These are phyloP conservation scores for Ametastegia equiseti DNA, from an alignment of 2,888 invertebrate species.

Conservation along the genomic window DNA sequence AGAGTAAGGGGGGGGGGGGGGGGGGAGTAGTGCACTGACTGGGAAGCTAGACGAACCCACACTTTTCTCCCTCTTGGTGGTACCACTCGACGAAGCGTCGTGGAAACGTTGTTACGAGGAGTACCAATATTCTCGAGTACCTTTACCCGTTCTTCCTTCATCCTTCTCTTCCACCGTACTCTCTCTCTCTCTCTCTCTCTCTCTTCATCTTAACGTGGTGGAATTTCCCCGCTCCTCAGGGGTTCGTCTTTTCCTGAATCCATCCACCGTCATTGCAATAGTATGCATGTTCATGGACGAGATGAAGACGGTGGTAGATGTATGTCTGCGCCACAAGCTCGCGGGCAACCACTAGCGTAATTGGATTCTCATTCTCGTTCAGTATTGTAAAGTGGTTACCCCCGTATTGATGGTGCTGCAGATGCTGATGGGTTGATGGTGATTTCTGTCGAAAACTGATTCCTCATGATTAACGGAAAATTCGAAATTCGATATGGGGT, in stretches of 20 bases:
- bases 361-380: slow-evolving; percentile 27
- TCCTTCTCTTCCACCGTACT: slow-evolving; percentile 26
- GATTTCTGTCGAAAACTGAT: background rate
- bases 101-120: slow-evolving; percentile 40
- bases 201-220: background rate
- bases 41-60: background rate
- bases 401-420: background rate
- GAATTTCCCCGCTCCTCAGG: background rate
- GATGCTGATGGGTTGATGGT: background rate
- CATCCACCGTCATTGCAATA: background rate
- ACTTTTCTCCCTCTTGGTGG: background rate
- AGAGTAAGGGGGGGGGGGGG: background rate
- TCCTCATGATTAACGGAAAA: background rate
- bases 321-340: background rate
- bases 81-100: slow-evolving; percentile 15
- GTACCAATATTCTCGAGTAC: slow-evolving; percentile 42
- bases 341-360: slow-evolving; percentile 24
- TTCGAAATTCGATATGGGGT: too few relatives aligned
- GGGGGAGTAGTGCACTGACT: background rate
- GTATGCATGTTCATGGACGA: background rate
- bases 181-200: slow-evolving; percentile 9
- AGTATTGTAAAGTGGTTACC: background rate
- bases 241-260: slow-evolving; percentile 12
- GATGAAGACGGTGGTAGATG: background rate
- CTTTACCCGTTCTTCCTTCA: slow-evolving; percentile 43